Base-by-base conservation (phyloP, 2,797 vertebrate species). In the Steatocranus sp. region DNA sequence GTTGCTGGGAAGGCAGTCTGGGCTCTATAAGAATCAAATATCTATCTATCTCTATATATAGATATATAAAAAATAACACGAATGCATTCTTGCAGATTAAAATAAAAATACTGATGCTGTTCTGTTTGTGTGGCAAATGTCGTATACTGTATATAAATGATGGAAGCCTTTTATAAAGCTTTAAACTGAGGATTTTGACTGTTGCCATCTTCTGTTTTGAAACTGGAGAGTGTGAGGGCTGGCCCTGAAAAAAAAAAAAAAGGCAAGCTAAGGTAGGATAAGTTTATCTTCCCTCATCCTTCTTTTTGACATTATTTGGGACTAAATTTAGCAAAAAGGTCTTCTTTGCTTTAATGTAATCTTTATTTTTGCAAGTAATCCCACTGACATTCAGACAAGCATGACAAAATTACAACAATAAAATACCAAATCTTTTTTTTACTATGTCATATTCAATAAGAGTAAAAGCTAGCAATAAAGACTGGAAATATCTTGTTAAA, bases 31-130 rank as follows among this genome's bases (percentile, higher is more conserved):
- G 38, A 25, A 27, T 54, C 23, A 53, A 5, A 25, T 50, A 20
- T 23, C 4, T 12, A 20, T 0, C 11, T 7, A 11, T 2, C 1
- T n/a, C 3, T 10, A 49, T 0, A n/a, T 11, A n/a, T 3, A 7
- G 1, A 43, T 11, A 12, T 2, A 9, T 2, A 11, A 11, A 10
- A 3, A 18, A 63, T 36, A 20, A 3, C 30, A 61, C 2, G 0
- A 38, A 41, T 68, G 7, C 14, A 25, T 27, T 43, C 63, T 43
- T 43, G 38, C 23, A 25, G 36, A 25, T 41, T 68, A 17, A 68
- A 17, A 41, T 68, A 41, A 38, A 14, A 38, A 66, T 43, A 25
- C 36, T 68, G 36, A 25, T 68, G 63, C 36, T 15, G 20, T 10
- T 43, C 17, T 18, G 38, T 43, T 18, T 68, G 38, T 25, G 38